phyloP scores from a whole-genome alignment of 1,140 invertebrate genomes.

The Tenebrio molitor region DNA sequence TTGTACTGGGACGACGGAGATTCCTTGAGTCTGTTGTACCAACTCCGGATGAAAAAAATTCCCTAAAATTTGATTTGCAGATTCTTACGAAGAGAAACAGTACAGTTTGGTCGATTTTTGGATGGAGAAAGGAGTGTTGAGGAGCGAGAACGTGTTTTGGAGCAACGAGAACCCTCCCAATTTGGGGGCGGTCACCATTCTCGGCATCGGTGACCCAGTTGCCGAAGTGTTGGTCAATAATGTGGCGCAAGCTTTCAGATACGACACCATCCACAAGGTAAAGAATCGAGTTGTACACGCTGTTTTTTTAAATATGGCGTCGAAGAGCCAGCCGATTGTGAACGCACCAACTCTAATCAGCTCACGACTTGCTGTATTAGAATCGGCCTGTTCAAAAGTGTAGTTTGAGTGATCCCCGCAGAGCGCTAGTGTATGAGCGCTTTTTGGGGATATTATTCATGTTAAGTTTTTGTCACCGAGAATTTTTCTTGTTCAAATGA shows the following conservation, averaged over 20 bases:
- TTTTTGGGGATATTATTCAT: too few relatives aligned
- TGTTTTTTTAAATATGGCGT: too few relatives aligned
- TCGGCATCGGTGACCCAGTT: constrained; percentile 60
- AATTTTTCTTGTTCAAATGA: too few relatives aligned
- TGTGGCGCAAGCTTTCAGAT: constrained; percentile 54
- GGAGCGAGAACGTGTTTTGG: constrained; percentile 68
- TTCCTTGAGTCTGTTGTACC: constrained; percentile 73
- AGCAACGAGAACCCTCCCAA: constrained; percentile 68
- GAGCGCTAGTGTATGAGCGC: too few relatives aligned
- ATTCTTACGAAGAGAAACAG: constrained; percentile 72
- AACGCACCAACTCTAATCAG: too few relatives aligned
- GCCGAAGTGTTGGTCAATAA: constrained; percentile 60
- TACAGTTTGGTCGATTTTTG: constrained; percentile 73
- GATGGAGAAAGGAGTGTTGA: constrained; percentile 67
- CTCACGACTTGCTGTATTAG: too few relatives aligned
- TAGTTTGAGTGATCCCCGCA: too few relatives aligned
- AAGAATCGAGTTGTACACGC: neutral
- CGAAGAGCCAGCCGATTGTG: too few relatives aligned
- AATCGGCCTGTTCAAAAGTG: too few relatives aligned
- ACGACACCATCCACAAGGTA: constrained; percentile 59
- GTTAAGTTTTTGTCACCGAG: too few relatives aligned
- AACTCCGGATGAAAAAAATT: too few relatives aligned
- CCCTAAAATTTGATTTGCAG: too few relatives aligned
- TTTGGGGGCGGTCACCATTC: constrained; percentile 59
- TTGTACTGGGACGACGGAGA: constrained; percentile 87